A percentile compares a stretch with the other conserved stretches of the same genome.
phyloP scores from a whole-genome alignment of 2,888 invertebrate species.

The Pocota personata region DNA sequence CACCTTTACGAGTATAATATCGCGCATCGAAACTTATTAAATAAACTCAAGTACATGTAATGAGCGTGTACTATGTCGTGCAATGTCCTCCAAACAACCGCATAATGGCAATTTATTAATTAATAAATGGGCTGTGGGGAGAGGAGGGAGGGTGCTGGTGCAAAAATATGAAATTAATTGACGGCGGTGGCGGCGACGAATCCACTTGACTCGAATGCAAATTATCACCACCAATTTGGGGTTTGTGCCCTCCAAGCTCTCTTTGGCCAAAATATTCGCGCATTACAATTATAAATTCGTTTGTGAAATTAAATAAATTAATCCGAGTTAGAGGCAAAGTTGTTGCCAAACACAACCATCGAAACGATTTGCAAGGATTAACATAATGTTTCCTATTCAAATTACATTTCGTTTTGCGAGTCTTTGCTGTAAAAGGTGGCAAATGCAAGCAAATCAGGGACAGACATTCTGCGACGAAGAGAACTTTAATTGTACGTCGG shows the following conservation, averaged over 20 bases:
- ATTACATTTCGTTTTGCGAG: slow-evolving; percentile 1
- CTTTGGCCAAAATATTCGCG: slow-evolving; percentile 21
- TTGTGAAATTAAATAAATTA: slow-evolving; percentile 74
- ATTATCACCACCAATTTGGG: slow-evolving; percentile 31
- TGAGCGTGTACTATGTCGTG: slow-evolving; percentile 32
- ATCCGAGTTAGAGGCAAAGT: slow-evolving; percentile 70
- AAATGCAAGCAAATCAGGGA: not conserved
- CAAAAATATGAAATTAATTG: slow-evolving; percentile 64
- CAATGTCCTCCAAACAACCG: slow-evolving; percentile 53
- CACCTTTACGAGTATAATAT: not conserved
- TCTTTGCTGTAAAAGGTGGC: not conserved
- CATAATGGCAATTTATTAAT: slow-evolving; percentile 69
- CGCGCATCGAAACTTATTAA: slow-evolving; percentile 54
- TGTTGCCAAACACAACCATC: slow-evolving; percentile 26
- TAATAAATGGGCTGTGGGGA: slow-evolving; percentile 21
- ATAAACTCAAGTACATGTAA: slow-evolving; percentile 65
- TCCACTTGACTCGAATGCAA: slow-evolving; percentile 68
- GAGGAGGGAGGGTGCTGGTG: not conserved
- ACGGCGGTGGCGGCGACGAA: slow-evolving; percentile 24
- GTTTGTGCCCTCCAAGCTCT: slow-evolving; percentile 12
- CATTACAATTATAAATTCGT: slow-evolving; percentile 71
- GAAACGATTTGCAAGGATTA: slow-evolving; percentile 50
- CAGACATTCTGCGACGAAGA: slow-evolving; percentile 12
- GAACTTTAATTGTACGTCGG: slow-evolving; percentile 31
- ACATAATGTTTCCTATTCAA: slow-evolving; percentile 65